Conservation (phyloP, 2,888 invertebrate species). For the Auanema sp. region DNA sequence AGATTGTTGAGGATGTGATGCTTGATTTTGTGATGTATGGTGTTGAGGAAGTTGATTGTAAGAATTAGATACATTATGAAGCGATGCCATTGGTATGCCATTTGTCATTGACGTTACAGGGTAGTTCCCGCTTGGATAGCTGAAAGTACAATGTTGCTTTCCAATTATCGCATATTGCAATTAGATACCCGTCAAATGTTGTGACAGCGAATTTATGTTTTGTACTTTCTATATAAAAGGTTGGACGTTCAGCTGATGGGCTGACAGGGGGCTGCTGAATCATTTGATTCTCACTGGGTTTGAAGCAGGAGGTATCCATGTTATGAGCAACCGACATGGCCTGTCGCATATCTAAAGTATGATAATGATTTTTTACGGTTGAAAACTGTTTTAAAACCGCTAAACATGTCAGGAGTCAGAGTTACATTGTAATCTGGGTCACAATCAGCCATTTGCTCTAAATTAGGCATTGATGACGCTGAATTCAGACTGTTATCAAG, state of each 20-base stretch:
- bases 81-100: slow-evolving; percentile 4
- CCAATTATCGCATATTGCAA: not conserved
- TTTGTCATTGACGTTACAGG: not conserved
- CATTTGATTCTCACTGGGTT: slow-evolving; percentile 11
- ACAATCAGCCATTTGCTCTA: slow-evolving; percentile 44
- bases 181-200: slow-evolving; percentile 24
- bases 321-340: slow-evolving; percentile 32
- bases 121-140: not conserved
- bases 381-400: slow-evolving; percentile 23
- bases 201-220: slow-evolving; percentile 55
- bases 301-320: slow-evolving; percentile 7
- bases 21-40: not conserved
- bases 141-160: not conserved
- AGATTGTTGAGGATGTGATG: not conserved
- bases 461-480: slow-evolving; percentile 46
- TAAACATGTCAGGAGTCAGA: slow-evolving; percentile 58
- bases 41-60: no score
- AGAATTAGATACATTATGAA: no score
- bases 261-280: slow-evolving; percentile 23
- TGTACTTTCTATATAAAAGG: slow-evolving; percentile 49
- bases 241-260: slow-evolving; percentile 33
- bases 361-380: not conserved
- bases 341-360: slow-evolving; percentile 36
- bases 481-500: slow-evolving; percentile 33
- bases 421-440: slow-evolving; percentile 62